Evolutionary conservation across 2,113 vertebrate genomes (phyloP).

Genomic region (Gnathonemus longibarbis): DNA sequence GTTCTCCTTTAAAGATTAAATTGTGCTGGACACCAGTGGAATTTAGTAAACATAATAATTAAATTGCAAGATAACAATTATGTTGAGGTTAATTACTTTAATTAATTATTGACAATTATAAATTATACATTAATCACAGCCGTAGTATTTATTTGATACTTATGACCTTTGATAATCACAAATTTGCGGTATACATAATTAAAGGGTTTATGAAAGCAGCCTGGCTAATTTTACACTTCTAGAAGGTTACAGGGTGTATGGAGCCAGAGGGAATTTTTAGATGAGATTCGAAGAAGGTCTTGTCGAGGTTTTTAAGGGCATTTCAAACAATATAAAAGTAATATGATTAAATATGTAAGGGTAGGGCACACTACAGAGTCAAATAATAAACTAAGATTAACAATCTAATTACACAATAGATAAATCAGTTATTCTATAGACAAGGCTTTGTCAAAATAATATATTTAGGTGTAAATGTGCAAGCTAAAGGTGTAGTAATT

Average conservation of each 20-base stretch:
- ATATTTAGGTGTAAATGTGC: background rate
- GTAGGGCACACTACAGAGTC: background rate
- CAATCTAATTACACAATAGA: background rate
- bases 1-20: background rate
- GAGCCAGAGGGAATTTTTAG: background rate
- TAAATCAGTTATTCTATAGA: background rate
- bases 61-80: background rate
- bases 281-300: background rate
- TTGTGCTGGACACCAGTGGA: background rate
- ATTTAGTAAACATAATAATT: background rate
- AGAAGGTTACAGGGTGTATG: background rate
- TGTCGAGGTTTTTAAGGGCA: background rate
- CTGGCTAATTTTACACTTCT: background rate
- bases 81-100: background rate
- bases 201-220: background rate
- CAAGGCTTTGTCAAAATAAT: background rate
- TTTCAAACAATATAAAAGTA: background rate
- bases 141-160: constrained; percentile 2
- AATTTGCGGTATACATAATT: background rate
- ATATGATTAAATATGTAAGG: background rate
- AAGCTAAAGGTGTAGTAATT: background rate
- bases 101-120: constrained; percentile 2
- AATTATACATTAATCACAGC: background rate
- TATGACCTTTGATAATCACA: background rate
- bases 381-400: background rate